Base-by-base conservation (phyloP, 2,797 vertebrate genomes). In the Microhierax caerulescens region DNA sequence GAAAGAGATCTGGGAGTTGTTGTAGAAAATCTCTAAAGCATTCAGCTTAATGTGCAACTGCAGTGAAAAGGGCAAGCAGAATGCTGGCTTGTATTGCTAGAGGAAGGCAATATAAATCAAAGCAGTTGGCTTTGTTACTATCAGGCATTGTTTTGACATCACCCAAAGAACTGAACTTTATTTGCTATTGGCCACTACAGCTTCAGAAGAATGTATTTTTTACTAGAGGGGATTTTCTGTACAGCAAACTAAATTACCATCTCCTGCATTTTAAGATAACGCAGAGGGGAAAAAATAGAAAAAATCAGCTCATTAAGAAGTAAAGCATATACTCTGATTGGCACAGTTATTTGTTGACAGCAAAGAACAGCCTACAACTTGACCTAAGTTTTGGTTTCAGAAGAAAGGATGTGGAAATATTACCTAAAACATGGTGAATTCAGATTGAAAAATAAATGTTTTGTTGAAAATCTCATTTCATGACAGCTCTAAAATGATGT, bases 1-100 rank as follows among this genome's bases (percentile, higher is more conserved):
- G 92, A 93, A 85, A 94, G 97, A 92, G 95, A 93, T 97, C 96
- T 97, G 97, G 97, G 94, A 97, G 96, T 96, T 98, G 96, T 96
- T 95, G 93, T 32, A 90, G 94, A 92, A 97, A 98, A 94, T 92
- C 96, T 98, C 95, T 67, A 97, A 97, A 97, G 97, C 95, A 93
- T 95, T 96, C 95, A 92, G 92, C 90, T 97, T 97, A 96, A 97
- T 95, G 88, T 95, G 95, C 76, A 77, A 95, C 89, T 50, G 85
- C 85, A 88, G 84, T 68, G 88, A 97, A 97, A 97, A 95, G 96
- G 89, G 90, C 96, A 95, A 72, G 94, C 85, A 57, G 90, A 96
- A 88, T 36, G 61, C 80, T 67, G 85, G 67, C 89, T 95, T 64
- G 70, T 77, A 59, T 74, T 85, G 94, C 88, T 91, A 69, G 93